A percentile compares a stretch with the other conserved stretches of the same genome.
phyloP scores from a whole-genome alignment of 2,888 invertebrate genomes.

The Euzophera pinguis region DNA sequence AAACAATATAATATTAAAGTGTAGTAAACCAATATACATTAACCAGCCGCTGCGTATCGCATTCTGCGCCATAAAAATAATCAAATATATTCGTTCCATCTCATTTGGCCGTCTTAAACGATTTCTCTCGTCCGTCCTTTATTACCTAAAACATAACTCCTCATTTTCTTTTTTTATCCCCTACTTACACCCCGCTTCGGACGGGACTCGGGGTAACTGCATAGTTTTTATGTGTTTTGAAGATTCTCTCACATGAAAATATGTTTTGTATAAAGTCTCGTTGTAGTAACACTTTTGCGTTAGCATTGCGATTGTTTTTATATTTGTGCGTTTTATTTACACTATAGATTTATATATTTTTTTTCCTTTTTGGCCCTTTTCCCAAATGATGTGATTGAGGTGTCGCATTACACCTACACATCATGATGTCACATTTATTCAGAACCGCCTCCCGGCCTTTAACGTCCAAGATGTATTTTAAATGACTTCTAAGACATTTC shows the following conservation, averaged over 20 bases:
- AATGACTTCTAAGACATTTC: no score
- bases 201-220: constrained; percentile 66
- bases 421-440: no score
- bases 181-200: constrained; percentile 60
- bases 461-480: no score
- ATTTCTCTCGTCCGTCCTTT: constrained; percentile 79
- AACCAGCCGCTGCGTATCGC: constrained; percentile 64
- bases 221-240: constrained; percentile 68
- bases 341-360: no score
- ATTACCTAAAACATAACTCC: constrained; percentile 80
- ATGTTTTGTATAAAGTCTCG: background rate
- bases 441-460: no score
- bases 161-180: constrained; percentile 79
- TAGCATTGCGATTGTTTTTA: no score
- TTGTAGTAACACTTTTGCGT: no score
- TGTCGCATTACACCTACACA: no score
- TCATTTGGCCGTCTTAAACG: constrained; percentile 79
- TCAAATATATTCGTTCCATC: constrained; percentile 80
- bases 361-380: no score
- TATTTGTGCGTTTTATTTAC: no score
- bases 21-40: constrained; percentile 73
- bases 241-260: constrained; percentile 7
- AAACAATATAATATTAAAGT: constrained; percentile 64
- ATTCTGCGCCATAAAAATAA: constrained; percentile 77
- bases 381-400: no score